Evolutionary conservation across 2,888 invertebrate genomes (phyloP).

Genomic region (Herminia tarsipennalis): DNA sequence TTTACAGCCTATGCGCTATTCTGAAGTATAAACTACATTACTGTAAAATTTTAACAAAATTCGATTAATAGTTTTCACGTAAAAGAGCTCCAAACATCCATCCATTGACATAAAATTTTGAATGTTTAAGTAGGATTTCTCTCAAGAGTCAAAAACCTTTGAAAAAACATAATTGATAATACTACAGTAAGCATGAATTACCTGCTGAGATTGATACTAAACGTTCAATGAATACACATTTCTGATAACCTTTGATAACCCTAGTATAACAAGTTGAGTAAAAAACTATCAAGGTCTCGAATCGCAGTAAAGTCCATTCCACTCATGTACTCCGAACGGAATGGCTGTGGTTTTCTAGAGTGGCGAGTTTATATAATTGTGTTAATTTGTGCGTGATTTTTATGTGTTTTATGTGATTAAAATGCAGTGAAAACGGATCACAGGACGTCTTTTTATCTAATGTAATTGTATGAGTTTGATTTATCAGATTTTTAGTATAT

Average conservation of each 20-base stretch:
- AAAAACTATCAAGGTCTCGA: constrained; percentile 49
- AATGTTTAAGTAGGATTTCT: too few relatives aligned
- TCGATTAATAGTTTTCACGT: too few relatives aligned
- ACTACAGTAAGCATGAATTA: too few relatives aligned
- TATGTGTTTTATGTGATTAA: constrained; percentile 4
- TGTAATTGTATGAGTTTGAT: constrained; percentile 1
- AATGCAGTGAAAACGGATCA: neutral
- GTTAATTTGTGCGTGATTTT: constrained; percentile 1
- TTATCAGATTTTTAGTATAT: too few relatives aligned
- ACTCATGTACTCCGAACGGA: constrained; percentile 36
- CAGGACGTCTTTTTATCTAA: constrained; percentile 1
- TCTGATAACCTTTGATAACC: constrained; percentile 58
- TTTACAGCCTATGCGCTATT: too few relatives aligned
- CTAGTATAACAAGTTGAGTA: constrained; percentile 29
- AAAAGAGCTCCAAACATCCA: too few relatives aligned
- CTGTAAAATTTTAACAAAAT: too few relatives aligned
- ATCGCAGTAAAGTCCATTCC: constrained; percentile 41
- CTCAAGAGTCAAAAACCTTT: too few relatives aligned
- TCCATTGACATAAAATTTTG: too few relatives aligned
- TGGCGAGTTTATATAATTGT: too few relatives aligned
- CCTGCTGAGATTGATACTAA: neutral
- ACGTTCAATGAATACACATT: constrained; percentile 20
- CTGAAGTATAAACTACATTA: too few relatives aligned
- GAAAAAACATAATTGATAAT: too few relatives aligned
- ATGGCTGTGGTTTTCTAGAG: constrained; percentile 30